A percentile compares a stretch with the other conserved stretches of the same genome.
These are phyloP conservation scores for Aspidoscelis tigris DNA, from an alignment of 2,113 vertebrate species.

Conservation along the genomic window DNA sequence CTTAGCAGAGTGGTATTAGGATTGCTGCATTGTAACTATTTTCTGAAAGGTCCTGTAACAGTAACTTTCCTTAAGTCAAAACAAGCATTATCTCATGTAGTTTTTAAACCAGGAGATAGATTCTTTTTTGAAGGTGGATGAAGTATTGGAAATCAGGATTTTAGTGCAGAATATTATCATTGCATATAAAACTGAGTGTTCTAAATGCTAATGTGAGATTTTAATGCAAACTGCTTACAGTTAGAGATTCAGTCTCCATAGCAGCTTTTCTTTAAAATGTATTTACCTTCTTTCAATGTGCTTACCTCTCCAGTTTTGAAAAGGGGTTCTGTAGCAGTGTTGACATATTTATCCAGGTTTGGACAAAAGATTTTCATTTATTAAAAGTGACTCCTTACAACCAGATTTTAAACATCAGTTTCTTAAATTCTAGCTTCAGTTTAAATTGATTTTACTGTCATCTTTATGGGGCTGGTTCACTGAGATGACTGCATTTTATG, in stretches of 20 bases:
- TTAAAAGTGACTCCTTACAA: not conserved
- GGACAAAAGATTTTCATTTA: conserved; percentile 40
- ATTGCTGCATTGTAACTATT: not conserved
- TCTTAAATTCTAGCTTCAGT: conserved; percentile 55
- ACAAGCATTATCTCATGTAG: not conserved
- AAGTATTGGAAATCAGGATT: conserved; percentile 16
- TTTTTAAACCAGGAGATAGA: not conserved
- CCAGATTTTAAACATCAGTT: not conserved
- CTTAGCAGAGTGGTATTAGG: not conserved
- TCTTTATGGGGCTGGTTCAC: conserved; percentile 56
- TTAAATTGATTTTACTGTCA: conserved; percentile 58
- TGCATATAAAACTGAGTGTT: not conserved
- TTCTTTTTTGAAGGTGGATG: not conserved
- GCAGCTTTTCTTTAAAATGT: not conserved
- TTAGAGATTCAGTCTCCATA: not conserved
- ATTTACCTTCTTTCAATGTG: not conserved
- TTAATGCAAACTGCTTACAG: not conserved
- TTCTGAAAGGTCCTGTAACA: not conserved
- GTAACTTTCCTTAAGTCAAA: not conserved
- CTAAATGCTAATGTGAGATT: not conserved
- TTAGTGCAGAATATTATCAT: conserved; percentile 10
- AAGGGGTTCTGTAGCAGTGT: conserved; percentile 41
- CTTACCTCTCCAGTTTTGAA: not conserved
- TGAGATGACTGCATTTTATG: conserved; percentile 60
- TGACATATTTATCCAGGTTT: conserved; percentile 50